Evolutionary conservation across 2,888 invertebrate genomes (phyloP), one percentile per base, ranked within the genome.

Genomic region (Allygus modestus): DNA sequence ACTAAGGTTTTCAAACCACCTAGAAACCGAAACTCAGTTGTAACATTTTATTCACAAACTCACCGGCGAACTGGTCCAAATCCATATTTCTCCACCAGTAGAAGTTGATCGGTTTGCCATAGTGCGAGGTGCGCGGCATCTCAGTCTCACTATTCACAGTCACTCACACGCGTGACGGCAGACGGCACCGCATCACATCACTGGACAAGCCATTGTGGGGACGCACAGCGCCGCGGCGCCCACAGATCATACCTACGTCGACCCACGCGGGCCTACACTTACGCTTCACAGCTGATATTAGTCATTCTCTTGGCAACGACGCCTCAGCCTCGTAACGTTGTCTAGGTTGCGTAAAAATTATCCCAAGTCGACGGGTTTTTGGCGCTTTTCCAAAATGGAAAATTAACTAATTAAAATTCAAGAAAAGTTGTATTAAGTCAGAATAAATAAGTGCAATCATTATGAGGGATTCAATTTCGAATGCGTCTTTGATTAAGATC

Each of bases 71-170:
- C 28, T 83, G 75, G 75, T 83, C 83, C 20, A 83, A 23, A 41
- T 83, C 83, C 75, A 83, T n/a, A 12, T 58, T 58, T 23, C 83
- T 31, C 83, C 83, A 83, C 83, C 83, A 83, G 23, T 75, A 83
- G 41, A 83, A 83, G 61, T 83, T 83, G 61, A 54, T 41, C 20
- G 83, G 83, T n/a, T 83, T 83, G 23, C 83, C 83, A 41, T 83
- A 83, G 69, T 69, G 69, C 26, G 58, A 58, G 37, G 54, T 37
- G 71, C 73, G 82, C 1, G 82, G 71, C 82, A 82, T 82, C 28
- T n/a, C 28, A 1, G 54, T 15, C 41, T 2, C 58, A 20, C 20
- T 5, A 33, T 41, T 81, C 65, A 17, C 81, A 61, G 37, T 33
- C 81, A 37, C 31, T 17, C 81, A 61, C 65, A 1, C 23, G 2